Conservation (phyloP, 1,140 invertebrate genomes). For the Aethina tumida region DNA sequence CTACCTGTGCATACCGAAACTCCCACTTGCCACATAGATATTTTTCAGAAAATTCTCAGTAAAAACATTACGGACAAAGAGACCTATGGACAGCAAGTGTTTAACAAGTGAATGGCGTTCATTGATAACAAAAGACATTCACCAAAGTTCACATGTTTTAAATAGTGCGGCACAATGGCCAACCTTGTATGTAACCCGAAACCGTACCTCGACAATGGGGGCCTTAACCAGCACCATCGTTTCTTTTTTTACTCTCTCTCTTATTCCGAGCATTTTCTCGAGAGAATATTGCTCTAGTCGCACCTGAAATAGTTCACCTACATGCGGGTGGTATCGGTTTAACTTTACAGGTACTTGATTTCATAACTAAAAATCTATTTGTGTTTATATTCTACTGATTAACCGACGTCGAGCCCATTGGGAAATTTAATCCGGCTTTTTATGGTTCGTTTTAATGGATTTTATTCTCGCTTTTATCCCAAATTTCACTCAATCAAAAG, state of each 20-base stretch:
- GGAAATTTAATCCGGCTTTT: too few species aligned
- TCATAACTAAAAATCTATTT: too few species aligned
- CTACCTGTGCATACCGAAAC: conserved; percentile 19
- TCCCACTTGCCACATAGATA: conserved; percentile 20
- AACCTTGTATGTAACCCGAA: conserved; percentile 29
- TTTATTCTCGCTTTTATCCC: too few species aligned
- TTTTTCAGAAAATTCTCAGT: conserved; percentile 22
- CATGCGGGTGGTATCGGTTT: conserved; percentile 15
- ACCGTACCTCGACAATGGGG: conserved; percentile 21
- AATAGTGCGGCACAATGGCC: conserved; percentile 25
- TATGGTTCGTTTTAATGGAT: too few species aligned
- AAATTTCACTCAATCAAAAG: too few species aligned
- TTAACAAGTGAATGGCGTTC: conserved; percentile 31
- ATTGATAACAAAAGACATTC: conserved; percentile 30
- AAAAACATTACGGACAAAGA: conserved; percentile 23
- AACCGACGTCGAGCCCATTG: too few species aligned
- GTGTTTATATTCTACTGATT: too few species aligned
- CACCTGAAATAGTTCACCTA: conserved; percentile 25
- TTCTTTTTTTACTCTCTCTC: too few species aligned
- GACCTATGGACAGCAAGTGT: conserved; percentile 23
- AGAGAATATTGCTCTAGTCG: conserved; percentile 17
- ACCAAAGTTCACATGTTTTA: conserved; percentile 28
- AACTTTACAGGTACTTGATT: too few species aligned
- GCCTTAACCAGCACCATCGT: conserved; percentile 15
- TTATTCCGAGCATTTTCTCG: conserved; percentile 16